Evolutionary conservation across 30 jellyfish, hydroid and myxozoan genomes (phyloP).

Genomic region (Calvadosia cruxmelitensis): DNA sequence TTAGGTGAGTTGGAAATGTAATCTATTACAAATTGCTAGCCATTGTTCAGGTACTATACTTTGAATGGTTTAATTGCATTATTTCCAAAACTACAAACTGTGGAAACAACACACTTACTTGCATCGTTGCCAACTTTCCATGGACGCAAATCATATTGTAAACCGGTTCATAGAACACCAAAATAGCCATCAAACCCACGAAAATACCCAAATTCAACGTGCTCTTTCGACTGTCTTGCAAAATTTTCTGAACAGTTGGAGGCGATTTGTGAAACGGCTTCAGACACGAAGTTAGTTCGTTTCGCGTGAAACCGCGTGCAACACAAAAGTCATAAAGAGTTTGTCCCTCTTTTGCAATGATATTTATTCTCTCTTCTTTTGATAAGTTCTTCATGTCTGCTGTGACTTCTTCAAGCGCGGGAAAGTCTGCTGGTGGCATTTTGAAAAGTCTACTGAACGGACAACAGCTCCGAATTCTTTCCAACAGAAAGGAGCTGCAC

Average conservation of each 20-base stretch:
- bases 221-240: constrained; percentile 25
- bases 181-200: constrained; percentile 15
- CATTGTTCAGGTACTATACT: too few relatives aligned
- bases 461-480: too few relatives aligned
- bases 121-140: constrained; percentile 34
- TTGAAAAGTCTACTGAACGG: too few relatives aligned
- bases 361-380: constrained; percentile 26
- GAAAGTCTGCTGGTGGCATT: neutral
- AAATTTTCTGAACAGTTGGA: constrained; percentile 21
- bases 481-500: too few relatives aligned
- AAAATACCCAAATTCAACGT: constrained; percentile 7
- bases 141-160: constrained; percentile 26
- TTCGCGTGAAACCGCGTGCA: constrained; percentile 32
- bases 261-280: constrained; percentile 30
- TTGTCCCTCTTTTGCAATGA: constrained; percentile 43
- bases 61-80: too few relatives aligned
- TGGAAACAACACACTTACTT: too few relatives aligned
- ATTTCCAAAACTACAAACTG: too few relatives aligned
- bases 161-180: constrained; percentile 31
- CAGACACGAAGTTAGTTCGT: constrained; percentile 35
- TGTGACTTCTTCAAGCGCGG: neutral
- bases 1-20: too few relatives aligned
- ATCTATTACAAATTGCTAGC: too few relatives aligned
- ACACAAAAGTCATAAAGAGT: constrained; percentile 42
- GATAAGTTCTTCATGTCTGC: constrained; percentile 11